Evolutionary conservation across 2,888 invertebrate genomes (phyloP), one percentile per base, ranked within the genome.

Genomic region (Boloria selene): DNA sequence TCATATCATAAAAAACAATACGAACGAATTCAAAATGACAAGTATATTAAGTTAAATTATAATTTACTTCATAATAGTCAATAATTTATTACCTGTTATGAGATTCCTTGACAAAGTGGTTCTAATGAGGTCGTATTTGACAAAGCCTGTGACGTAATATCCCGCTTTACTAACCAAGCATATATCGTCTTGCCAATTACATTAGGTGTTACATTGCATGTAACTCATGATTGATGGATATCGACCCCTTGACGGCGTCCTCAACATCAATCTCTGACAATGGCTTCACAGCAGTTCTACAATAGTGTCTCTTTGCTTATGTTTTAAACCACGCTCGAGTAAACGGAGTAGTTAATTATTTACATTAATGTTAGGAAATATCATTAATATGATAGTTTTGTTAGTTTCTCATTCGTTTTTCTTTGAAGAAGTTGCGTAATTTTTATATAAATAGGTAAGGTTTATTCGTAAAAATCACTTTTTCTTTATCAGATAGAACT

Each of bases 181-280:
- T 64, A 59, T 64, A 59, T 59, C 51, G 52, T 38, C 58, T 53
- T 47, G 45, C 50, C 47, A 50, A 59, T 59, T 59, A 59, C 49
- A 59, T 59, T 49, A 59, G 59, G 49, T 59, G 59, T 50, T 50
- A 18, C 49, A 56, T 45, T 16, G 26, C 22, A 22, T 45, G 59
- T 59, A 59, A 59, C 16, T 59, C 31, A 59, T 59, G 59, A 59
- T 49, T 50, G 49, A 59, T 59, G 38, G 59, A 59, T 49, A 31
- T 50, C 49, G 59, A 59, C 16, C 47, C 59, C 47, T 50, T 50
- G 18, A 47, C 59, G 31, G 13, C 26, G 18, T 49, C 59, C 31
- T 59, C 14, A 50, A 38, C 49, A 59, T 59, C 49, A 49, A 38
- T 59, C 59, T 59, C 49, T 59, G 49, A 56, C 45, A 45, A 22